These are phyloP conservation scores for Calephelis virginiensis DNA, from an alignment of 1,140 invertebrate species.

Conservation along the genomic window DNA sequence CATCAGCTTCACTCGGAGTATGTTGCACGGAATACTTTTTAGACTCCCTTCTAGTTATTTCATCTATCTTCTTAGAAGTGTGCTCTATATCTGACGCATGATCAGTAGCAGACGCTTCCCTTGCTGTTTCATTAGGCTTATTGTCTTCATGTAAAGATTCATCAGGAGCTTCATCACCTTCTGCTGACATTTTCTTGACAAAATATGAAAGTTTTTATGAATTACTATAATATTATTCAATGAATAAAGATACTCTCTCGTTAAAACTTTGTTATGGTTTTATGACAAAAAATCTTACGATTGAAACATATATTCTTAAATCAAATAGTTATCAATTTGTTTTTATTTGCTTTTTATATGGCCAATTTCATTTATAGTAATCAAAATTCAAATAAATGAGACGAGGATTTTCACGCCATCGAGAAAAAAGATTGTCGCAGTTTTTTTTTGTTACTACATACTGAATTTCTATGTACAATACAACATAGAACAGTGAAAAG, in stretches of 20 bases:
- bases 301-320: no score
- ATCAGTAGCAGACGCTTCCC: slow-evolving; percentile 24
- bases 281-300: neutral
- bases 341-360: no score
- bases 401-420: no score
- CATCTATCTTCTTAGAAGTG: slow-evolving; percentile 45
- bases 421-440: no score
- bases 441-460: no score
- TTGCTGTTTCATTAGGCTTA: neutral
- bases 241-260: no score
- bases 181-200: slow-evolving; percentile 34
- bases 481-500: no score
- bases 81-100: slow-evolving; percentile 40
- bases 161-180: slow-evolving; percentile 31
- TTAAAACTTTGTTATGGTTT: neutral
- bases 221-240: neutral
- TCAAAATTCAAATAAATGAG: no score
- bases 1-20: slow-evolving; percentile 26
- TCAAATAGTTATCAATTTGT: no score
- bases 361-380: no score
- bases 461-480: no score
- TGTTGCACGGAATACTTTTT: slow-evolving; percentile 34
- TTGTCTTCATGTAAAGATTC: slow-evolving; percentile 18
- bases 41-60: slow-evolving; percentile 37
- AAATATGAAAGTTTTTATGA: neutral